Evolutionary conservation across 2,888 invertebrate genomes (phyloP).

Genomic region (Dicyrtomina minuta): DNA sequence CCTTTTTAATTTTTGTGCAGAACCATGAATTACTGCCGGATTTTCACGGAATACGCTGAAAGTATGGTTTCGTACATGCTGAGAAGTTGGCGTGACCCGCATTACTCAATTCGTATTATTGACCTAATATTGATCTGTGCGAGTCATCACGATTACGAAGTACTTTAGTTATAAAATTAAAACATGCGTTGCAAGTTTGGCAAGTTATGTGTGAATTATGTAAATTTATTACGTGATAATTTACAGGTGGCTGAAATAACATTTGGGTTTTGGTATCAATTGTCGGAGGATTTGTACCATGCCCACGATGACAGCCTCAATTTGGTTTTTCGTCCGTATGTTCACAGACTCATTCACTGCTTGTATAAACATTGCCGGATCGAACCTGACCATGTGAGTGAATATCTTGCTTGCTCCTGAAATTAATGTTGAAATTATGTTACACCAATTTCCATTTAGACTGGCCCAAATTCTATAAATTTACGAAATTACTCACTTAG

Average conservation of each 20-base stretch:
- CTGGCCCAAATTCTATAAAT: too few relatives aligned
- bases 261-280: conserved; percentile 85
- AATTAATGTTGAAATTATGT: too few relatives aligned
- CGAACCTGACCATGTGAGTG: conserved; percentile 80
- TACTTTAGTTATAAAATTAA: conserved; percentile 58
- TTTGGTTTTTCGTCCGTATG: conserved; percentile 81
- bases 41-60: conserved; percentile 93
- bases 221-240: not conserved
- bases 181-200: not conserved
- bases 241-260: conserved; percentile 75
- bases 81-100: conserved; percentile 64
- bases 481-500: too few relatives aligned
- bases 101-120: conserved; percentile 79
- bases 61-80: conserved; percentile 84
- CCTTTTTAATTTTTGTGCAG: conserved; percentile 57
- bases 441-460: too few relatives aligned
- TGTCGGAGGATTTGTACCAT: conserved; percentile 92
- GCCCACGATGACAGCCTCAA: conserved; percentile 79
- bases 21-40: conserved; percentile 86
- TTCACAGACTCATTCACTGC: conserved; percentile 84
- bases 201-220: not conserved
- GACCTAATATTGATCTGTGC: conserved; percentile 89
- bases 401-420: not conserved
- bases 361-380: conserved; percentile 92
- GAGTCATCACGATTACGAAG: conserved; percentile 97